These are phyloP conservation scores for Rattus rattus DNA, from an alignment of 2,113 vertebrate genomes.

Conservation along the genomic window DNA sequence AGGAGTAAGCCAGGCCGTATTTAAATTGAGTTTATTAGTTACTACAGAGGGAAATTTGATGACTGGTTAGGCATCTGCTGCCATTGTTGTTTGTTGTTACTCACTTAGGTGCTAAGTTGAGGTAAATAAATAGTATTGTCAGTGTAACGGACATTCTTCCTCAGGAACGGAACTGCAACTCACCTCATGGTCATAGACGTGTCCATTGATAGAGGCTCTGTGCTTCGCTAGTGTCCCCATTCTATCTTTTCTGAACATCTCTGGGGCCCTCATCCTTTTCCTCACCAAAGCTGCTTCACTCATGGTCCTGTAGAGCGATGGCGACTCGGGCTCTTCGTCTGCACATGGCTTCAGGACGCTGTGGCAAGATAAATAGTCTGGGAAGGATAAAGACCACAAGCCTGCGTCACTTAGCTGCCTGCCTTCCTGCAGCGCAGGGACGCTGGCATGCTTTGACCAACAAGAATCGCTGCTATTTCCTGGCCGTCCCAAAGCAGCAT, in stretches of 20 bases:
- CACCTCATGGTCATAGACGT: conserved; percentile 96
- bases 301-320: conserved; percentile 88
- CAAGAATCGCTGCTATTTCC: neutral
- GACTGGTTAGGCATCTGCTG: neutral
- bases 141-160: neutral
- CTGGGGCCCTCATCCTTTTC: conserved; percentile 80
- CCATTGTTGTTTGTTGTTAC: neutral
- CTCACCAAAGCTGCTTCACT: conserved; percentile 87
- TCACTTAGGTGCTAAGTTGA: conserved; percentile 1
- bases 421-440: neutral
- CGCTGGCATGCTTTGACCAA: neutral
- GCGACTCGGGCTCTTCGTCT: conserved; percentile 82
- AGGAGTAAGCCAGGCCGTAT: neutral
- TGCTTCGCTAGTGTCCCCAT: conserved; percentile 79
- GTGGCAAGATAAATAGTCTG: conserved; percentile 85
- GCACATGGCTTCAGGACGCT: conserved; percentile 83
- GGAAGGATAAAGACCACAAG: conserved; percentile 51
- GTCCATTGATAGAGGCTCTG: conserved; percentile 95
- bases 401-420: rapidly evolving
- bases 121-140: neutral
- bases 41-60: neutral
- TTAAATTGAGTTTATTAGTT: conserved; percentile 9
- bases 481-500: neutral
- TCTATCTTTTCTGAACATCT: conserved; percentile 83
- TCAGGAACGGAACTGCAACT: neutral